phyloP scores from a whole-genome alignment of 1,140 invertebrate genomes.

The Druon quercuslanigerum region DNA sequence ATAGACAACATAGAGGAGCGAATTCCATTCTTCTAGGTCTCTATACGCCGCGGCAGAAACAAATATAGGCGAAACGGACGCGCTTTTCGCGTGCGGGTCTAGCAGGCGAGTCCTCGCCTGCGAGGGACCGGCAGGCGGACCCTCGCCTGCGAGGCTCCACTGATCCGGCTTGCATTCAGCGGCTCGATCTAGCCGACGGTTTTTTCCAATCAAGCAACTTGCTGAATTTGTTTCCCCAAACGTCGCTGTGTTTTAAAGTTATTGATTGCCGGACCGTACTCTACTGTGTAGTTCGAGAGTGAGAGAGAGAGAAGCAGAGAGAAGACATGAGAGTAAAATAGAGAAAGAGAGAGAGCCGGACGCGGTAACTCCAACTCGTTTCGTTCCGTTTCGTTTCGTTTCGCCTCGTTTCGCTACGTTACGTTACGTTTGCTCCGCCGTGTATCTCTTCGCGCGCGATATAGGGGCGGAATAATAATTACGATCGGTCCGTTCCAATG shows the following conservation, averaged over 20 bases:
- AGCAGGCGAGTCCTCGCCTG: slow-evolving; percentile 10
- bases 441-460: slow-evolving; percentile 69
- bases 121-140: not conserved
- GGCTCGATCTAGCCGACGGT: slow-evolving; percentile 44
- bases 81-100: slow-evolving; percentile 37
- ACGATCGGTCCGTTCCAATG: slow-evolving; percentile 61
- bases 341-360: slow-evolving; percentile 47
- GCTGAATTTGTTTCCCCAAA: slow-evolving; percentile 75
- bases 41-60: slow-evolving; percentile 41
- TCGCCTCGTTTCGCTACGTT: slow-evolving; percentile 72
- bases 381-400: slow-evolving; percentile 67
- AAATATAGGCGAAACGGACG: slow-evolving; percentile 42
- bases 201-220: slow-evolving; percentile 76
- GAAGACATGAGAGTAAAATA: slow-evolving; percentile 33
- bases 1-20: slow-evolving; percentile 35
- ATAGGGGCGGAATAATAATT: slow-evolving; percentile 73
- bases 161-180: slow-evolving; percentile 50
- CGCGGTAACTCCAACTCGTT: slow-evolving; percentile 61
- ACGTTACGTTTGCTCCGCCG: slow-evolving; percentile 71
- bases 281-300: slow-evolving; percentile 56
- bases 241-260: slow-evolving; percentile 72
- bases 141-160: not conserved
- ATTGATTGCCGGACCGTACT: slow-evolving; percentile 67
- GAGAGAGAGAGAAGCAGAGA: slow-evolving; percentile 40
- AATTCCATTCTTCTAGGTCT: slow-evolving; percentile 40